Percentiles rank a stretch among this genome's conserved stretches.
Conservation (phyloP, 2,888 invertebrate genomes). For the Polyploca ridens region DNA sequence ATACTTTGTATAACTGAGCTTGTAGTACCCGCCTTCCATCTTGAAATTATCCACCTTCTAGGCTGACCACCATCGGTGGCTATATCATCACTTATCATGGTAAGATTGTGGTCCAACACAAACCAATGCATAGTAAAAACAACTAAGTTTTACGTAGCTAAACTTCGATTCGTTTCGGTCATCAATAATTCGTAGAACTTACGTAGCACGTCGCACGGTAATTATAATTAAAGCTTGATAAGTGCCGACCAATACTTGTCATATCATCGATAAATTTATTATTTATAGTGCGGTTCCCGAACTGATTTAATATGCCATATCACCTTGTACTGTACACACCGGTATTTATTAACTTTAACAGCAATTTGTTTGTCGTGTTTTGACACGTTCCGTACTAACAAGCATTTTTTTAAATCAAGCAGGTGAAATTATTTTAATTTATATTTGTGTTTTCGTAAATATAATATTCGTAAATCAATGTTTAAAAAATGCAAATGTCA, state of each 20-base stretch:
- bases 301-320: constrained; percentile 73
- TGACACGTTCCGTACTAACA: constrained; percentile 38
- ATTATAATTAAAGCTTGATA: constrained; percentile 74
- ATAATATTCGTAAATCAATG: not conserved
- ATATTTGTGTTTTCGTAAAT: not conserved
- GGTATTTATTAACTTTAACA: constrained; percentile 64
- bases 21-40: no score
- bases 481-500: constrained; percentile 62
- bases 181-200: constrained; percentile 43
- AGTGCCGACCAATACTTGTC: constrained; percentile 64
- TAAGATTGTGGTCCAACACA: no score
- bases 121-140: not conserved
- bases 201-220: constrained; percentile 59
- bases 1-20: no score
- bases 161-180: constrained; percentile 48
- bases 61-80: no score
- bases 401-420: constrained; percentile 16
- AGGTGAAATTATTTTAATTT: not conserved
- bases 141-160: constrained; percentile 16
- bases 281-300: constrained; percentile 61
- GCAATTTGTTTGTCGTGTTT: constrained; percentile 51
- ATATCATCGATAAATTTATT: constrained; percentile 66
- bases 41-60: no score
- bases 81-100: no score
- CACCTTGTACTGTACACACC: constrained; percentile 44